These are phyloP conservation scores for Cotesia glomerata DNA, from an alignment of 1,140 invertebrate genomes.

Conservation along the genomic window DNA sequence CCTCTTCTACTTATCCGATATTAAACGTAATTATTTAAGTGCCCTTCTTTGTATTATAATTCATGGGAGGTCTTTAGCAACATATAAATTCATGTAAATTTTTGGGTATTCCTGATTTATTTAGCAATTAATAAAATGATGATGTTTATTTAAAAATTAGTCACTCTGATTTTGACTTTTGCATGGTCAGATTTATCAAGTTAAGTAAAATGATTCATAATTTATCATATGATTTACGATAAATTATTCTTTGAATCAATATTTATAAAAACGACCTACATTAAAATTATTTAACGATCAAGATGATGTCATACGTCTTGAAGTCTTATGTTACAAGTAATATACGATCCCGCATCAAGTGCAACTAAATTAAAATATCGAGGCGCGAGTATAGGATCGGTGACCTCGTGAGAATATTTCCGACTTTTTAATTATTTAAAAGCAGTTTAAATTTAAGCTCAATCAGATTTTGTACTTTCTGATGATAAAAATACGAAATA, in stretches of 20 bases:
- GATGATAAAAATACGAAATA: background rate
- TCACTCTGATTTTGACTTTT: too few species aligned
- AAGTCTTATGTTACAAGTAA: background rate
- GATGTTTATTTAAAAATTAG: too few species aligned
- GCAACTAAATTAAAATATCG: constrained; percentile 28
- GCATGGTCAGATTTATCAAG: too few species aligned
- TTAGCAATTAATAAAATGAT: background rate
- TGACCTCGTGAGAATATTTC: constrained; percentile 39
- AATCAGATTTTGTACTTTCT: too few species aligned
- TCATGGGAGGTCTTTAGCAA: background rate
- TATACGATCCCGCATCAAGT: constrained; percentile 39
- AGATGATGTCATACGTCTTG: background rate
- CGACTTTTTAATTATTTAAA: background rate
- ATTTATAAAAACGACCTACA: too few species aligned
- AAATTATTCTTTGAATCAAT: too few species aligned
- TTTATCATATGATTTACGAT: too few species aligned
- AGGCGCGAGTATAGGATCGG: constrained; percentile 25
- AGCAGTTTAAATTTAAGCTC: background rate
- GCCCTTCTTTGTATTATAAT: background rate
- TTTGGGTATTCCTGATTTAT: background rate
- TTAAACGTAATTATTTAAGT: constrained; percentile 10
- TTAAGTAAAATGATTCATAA: too few species aligned
- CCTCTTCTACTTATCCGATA: constrained; percentile 10
- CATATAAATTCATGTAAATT: too few species aligned
- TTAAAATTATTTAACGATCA: background rate